A percentile compares a stretch with the other conserved stretches of the same genome.
Conservation (phyloP, 1,140 invertebrate species). For the Pomacea maculata region DNA sequence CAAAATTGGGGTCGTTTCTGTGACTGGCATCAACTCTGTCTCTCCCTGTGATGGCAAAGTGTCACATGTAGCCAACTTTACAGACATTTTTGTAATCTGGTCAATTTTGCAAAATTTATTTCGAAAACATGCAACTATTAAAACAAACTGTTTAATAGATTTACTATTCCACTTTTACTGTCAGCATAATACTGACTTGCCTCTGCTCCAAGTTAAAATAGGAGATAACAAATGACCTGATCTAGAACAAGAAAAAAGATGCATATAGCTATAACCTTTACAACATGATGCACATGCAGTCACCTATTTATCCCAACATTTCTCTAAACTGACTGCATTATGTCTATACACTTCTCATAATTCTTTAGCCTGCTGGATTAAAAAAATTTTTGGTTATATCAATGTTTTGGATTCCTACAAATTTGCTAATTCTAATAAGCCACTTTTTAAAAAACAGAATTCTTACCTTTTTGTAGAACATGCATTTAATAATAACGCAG, state of each 20-base stretch:
- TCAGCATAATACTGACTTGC: too few species aligned
- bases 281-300: background rate
- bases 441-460: too few species aligned
- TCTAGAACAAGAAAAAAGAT: background rate
- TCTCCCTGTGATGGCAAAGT: background rate
- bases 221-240: too few species aligned
- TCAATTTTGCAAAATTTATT: background rate
- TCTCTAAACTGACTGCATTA: too few species aligned
- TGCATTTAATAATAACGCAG: constrained; percentile 17
- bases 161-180: too few species aligned
- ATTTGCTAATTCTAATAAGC: too few species aligned
- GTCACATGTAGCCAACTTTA: background rate
- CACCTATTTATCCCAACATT: background rate
- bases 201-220: too few species aligned
- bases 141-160: too few species aligned
- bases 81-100: background rate
- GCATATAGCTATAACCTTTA: background rate
- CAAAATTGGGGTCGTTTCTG: constrained; percentile 6
- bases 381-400: too few species aligned
- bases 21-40: background rate
- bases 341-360: too few species aligned
- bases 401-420: too few species aligned
- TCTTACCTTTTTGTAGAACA: constrained; percentile 8
- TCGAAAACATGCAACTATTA: background rate
- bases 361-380: too few species aligned